Base-by-base conservation (phyloP, 2,797 vertebrate species). In the Cryptoblepharus egeriae region DNA sequence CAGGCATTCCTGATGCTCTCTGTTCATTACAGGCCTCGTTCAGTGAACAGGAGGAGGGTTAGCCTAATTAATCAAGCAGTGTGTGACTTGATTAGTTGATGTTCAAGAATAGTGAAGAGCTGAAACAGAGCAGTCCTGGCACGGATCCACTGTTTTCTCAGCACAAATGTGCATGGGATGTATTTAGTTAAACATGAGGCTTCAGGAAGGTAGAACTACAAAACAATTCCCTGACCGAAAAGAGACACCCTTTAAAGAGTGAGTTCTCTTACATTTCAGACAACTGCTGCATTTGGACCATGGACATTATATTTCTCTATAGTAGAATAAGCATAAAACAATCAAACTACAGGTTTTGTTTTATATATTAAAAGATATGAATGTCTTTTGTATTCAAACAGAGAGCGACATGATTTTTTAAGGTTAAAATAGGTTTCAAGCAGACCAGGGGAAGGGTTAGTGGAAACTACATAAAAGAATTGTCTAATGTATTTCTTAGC, bases 111-210 rank as follows among this genome's bases (percentile, higher is more conserved):
- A 35, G 65, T 65, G 45, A 79, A 87, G 75, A 75, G 45, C 37
- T 72, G 45, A 55, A 45, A 81, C 45, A 52, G 75, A 20, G 1
- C 26, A 13, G 65, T 68, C 84, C 63, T 90, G 75, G 52, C 15
- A 16, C 9, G 49, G 16, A 0, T 0, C n/a, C 52, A 55, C 75
- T 0, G 75, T 71, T 85, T 39, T 39, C 88, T 85, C 86, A 82
- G 73, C 75, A 78, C 69, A 73, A 70, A 83, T 32, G 35, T 68
- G 69, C 1, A 1, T 87, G 39, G 80, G 68, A 52, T 64, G 65
- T 55, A 15, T 55, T 81, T 45, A 45, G 28, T 49, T 42, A 49
- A 77, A 30, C 61, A 49, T 32, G 39, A 39, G 49, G 42, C n/a
- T 45, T 30, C 60, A 49, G n/a, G n/a, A 64, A 64, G 20, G n/a